phyloP scores from a whole-genome alignment of 2,888 invertebrate genomes.

The Agrilus cyanescens region DNA sequence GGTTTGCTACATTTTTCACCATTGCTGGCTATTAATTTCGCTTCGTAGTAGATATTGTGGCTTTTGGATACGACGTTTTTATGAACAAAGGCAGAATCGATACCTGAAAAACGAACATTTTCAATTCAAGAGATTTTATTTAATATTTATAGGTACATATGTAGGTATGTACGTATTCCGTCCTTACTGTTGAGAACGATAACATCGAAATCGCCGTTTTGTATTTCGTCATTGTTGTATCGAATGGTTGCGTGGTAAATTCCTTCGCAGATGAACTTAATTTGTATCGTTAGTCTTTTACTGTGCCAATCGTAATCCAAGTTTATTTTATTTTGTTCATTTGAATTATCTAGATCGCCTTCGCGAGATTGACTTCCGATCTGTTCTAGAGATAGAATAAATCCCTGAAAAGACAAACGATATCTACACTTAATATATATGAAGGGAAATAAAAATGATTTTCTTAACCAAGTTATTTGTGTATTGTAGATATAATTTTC shows the following conservation, averaged over 20 bases:
- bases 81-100: conserved; percentile 72
- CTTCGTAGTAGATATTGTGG: conserved; percentile 79
- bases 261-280: conserved; percentile 68
- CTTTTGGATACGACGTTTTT: conserved; percentile 78
- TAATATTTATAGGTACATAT: conserved; percentile 1
- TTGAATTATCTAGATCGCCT: conserved; percentile 35
- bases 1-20: conserved; percentile 55
- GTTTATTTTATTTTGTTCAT: conserved; percentile 40
- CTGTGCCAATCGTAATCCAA: conserved; percentile 69
- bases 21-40: conserved; percentile 53
- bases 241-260: conserved; percentile 72
- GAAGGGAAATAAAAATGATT: too few relatives aligned
- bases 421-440: too few relatives aligned
- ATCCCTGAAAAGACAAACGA: conserved; percentile 45
- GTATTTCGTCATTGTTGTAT: conserved; percentile 61
- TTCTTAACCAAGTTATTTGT: too few relatives aligned
- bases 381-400: conserved; percentile 45
- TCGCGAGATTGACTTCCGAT: conserved; percentile 41
- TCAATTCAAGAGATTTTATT: conserved; percentile 2
- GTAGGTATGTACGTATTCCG: too few relatives aligned
- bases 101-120: conserved; percentile 38
- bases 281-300: conserved; percentile 63
- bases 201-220: conserved; percentile 85
- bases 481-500: too few relatives aligned
- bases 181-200: conserved; percentile 76